phyloP scores from a whole-genome alignment of 1,140 invertebrate genomes.

The Zaprionus nigranus region DNA sequence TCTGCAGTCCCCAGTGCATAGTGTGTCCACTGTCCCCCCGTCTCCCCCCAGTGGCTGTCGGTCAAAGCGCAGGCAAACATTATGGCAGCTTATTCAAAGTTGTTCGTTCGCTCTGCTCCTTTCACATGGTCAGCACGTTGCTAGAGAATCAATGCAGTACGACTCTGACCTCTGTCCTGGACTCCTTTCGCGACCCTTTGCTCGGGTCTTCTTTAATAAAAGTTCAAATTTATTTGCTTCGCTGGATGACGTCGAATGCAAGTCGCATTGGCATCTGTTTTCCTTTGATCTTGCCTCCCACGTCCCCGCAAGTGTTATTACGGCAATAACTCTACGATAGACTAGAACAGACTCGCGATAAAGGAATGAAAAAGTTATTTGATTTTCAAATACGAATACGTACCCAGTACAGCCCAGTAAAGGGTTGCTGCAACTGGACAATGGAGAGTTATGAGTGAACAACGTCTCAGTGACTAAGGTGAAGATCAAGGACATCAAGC shows the following conservation, averaged over 20 bases:
- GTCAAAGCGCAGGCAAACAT: slow-evolving; percentile 40
- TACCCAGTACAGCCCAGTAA: too few species aligned
- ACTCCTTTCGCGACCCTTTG: not conserved
- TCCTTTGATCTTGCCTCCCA: not conserved
- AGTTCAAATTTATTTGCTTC: slow-evolving; percentile 50
- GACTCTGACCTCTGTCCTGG: not conserved
- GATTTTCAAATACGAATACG: not conserved
- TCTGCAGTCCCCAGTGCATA: not conserved
- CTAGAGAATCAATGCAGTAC: not conserved
- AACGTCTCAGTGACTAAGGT: too few species aligned
- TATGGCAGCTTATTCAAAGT: slow-evolving; percentile 21
- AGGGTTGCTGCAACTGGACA: not conserved
- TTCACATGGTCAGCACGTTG: slow-evolving; percentile 9
- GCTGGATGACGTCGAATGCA: slow-evolving; percentile 46
- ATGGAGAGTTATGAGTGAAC: too few species aligned
- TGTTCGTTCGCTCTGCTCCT: not conserved
- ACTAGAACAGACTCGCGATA: not conserved
- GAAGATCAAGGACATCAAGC: too few species aligned
- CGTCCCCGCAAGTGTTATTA: not conserved
- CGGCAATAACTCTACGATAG: not conserved
- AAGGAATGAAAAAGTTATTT: not conserved
- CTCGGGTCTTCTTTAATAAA: slow-evolving; percentile 26
- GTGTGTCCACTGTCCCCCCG: not conserved
- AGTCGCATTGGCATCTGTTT: slow-evolving; percentile 4
- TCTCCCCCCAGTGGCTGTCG: not conserved